Evolutionary conservation across 2,888 invertebrate species (phyloP).

Genomic region (Pseudoips prasinana): DNA sequence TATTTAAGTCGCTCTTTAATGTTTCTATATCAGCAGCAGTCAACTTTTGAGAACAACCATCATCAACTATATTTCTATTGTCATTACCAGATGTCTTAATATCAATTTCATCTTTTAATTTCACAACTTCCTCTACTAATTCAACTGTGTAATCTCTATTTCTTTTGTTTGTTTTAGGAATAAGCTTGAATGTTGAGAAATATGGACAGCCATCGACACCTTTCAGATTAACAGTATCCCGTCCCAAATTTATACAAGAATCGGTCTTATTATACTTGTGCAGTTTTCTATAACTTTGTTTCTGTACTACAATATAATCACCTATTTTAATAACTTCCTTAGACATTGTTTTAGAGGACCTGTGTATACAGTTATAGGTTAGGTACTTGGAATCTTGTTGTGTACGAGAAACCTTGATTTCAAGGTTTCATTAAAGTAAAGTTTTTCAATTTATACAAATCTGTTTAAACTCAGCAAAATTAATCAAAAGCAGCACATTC

Average conservation of each 20-base stretch:
- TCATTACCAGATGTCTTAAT: conserved; percentile 88
- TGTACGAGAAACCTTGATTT: no score
- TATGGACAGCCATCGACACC: conserved; percentile 86
- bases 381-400: no score
- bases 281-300: conserved; percentile 89
- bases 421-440: no score
- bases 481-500: no score
- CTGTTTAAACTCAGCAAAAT: no score
- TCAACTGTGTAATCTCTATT: conserved; percentile 81
- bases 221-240: conserved; percentile 85
- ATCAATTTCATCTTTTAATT: conserved; percentile 83
- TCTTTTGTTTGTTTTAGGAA: conserved; percentile 79
- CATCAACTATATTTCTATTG: conserved; percentile 92
- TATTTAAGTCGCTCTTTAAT: conserved; percentile 88
- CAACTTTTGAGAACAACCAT: conserved; percentile 90
- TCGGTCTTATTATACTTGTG: conserved; percentile 86
- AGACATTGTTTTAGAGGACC: conserved; percentile 15
- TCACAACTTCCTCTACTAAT: conserved; percentile 68
- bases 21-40: conserved; percentile 91
- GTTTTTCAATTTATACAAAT: no score
- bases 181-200: conserved; percentile 89
- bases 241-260: conserved; percentile 85
- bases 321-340: conserved; percentile 82
- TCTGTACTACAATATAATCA: conserved; percentile 88
- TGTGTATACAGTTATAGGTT: no score